Evolutionary conservation across 2,888 invertebrate genomes (phyloP).

Genomic region (Drosophila lacicola): DNA sequence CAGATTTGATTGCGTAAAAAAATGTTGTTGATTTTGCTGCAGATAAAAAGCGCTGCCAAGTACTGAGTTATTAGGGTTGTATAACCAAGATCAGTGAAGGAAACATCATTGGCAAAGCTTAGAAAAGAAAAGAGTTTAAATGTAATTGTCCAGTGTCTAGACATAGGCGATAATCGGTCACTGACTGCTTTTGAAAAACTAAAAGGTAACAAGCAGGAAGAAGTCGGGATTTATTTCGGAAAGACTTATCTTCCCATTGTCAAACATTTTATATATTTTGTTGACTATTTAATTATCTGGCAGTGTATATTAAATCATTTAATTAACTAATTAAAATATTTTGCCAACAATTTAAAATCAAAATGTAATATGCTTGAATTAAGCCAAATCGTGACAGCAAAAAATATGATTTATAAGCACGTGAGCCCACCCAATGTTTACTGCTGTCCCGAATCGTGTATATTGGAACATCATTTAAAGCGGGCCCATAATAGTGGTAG

Average conservation of each 20-base stretch:
- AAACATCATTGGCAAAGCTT: slow-evolving; percentile 1
- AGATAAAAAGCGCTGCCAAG: slow-evolving; percentile 27
- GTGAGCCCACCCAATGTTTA: not conserved
- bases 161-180: slow-evolving; percentile 4
- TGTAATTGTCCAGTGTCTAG: slow-evolving; percentile 18
- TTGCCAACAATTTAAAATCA: not conserved
- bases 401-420: not conserved
- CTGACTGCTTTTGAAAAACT: not conserved
- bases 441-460: slow-evolving; percentile 6
- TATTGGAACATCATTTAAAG: slow-evolving; percentile 30
- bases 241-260: no score
- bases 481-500: slow-evolving; percentile 51
- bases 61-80: slow-evolving; percentile 47
- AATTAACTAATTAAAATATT: no score
- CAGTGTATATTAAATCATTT: no score
- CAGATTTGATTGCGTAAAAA: slow-evolving; percentile 56
- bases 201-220: no score
- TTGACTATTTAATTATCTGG: no score
- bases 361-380: not conserved
- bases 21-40: slow-evolving; percentile 35
- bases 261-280: no score
- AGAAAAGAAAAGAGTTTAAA: not conserved
- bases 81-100: not conserved
- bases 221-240: no score
- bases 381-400: not conserved